Conservation (phyloP, 1,140 invertebrate species). For the Thalassaphorura encarpata region DNA sequence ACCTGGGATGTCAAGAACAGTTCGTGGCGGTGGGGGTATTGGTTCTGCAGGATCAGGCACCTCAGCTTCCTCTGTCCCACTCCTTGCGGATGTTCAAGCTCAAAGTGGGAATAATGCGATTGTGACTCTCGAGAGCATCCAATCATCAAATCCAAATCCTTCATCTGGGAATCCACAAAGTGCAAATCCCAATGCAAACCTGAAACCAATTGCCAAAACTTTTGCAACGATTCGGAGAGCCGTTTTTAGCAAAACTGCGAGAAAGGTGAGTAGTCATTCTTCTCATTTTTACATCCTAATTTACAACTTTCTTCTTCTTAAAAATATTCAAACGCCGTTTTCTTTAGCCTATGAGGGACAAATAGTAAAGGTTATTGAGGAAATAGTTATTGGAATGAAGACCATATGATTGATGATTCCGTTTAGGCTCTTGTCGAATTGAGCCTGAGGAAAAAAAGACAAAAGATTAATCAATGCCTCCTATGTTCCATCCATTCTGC, state of each 20-base stretch:
- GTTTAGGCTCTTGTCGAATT: too few relatives aligned
- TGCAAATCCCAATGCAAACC: slow-evolving; percentile 25
- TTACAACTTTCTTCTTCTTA: too few relatives aligned
- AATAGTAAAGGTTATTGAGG: too few relatives aligned
- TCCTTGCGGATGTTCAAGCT: slow-evolving; percentile 28
- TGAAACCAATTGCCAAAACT: slow-evolving; percentile 33
- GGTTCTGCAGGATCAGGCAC: slow-evolving; percentile 5
- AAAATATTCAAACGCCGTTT: too few relatives aligned
- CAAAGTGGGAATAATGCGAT: slow-evolving; percentile 17
- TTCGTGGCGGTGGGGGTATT: slow-evolving; percentile 10
- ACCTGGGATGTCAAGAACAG: slow-evolving; percentile 6
- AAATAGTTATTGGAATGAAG: too few relatives aligned
- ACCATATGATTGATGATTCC: too few relatives aligned
- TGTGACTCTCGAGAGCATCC: slow-evolving; percentile 22
- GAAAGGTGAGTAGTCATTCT: slow-evolving; percentile 25
- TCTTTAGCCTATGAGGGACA: too few relatives aligned
- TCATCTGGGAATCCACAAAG: slow-evolving; percentile 5
- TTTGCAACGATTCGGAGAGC: slow-evolving; percentile 29
- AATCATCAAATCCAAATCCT: not conserved
- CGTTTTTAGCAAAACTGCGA: slow-evolving; percentile 33
- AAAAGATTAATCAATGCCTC: too few relatives aligned
- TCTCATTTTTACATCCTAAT: not conserved
- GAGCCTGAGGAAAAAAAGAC: too few relatives aligned
- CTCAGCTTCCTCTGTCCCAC: slow-evolving; percentile 23
- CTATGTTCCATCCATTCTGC: too few relatives aligned